These are phyloP conservation scores for Monochamus alternatus DNA, from an alignment of 2,888 invertebrate genomes.

Conservation along the genomic window DNA sequence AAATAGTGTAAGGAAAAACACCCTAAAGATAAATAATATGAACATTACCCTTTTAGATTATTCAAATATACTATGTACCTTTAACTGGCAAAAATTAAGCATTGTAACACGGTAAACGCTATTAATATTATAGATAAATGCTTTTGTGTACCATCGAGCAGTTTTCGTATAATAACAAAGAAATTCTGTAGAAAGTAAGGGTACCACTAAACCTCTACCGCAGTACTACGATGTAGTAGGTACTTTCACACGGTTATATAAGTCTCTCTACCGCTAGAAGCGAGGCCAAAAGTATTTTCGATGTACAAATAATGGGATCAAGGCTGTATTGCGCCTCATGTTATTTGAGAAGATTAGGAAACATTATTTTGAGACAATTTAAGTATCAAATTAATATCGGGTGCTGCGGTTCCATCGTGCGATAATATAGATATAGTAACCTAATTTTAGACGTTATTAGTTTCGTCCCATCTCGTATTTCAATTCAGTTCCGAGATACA, in stretches of 20 bases:
- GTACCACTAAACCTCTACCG: not conserved
- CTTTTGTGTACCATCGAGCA: too few relatives aligned
- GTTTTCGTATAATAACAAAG: too few relatives aligned
- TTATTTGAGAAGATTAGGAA: constrained; percentile 12
- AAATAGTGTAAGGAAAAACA: too few relatives aligned
- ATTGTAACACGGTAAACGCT: too few relatives aligned
- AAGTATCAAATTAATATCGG: not conserved
- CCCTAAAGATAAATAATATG: too few relatives aligned
- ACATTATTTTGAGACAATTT: constrained; percentile 4
- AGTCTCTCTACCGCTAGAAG: not conserved
- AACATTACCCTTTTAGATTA: too few relatives aligned
- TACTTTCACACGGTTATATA: not conserved
- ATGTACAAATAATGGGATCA: constrained; percentile 1
- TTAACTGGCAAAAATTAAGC: too few relatives aligned
- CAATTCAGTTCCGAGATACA: not conserved
- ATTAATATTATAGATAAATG: too few relatives aligned
- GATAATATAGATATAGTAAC: not conserved
- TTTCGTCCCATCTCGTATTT: not conserved
- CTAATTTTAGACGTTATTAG: not conserved
- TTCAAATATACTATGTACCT: too few relatives aligned
- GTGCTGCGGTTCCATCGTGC: not conserved
- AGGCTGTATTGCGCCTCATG: not conserved
- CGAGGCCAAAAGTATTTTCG: constrained; percentile 9
- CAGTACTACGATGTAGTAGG: not conserved
- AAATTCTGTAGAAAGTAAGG: too few relatives aligned